phyloP scores from a whole-genome alignment of 1,140 invertebrate genomes.

The Colletes gigas region DNA sequence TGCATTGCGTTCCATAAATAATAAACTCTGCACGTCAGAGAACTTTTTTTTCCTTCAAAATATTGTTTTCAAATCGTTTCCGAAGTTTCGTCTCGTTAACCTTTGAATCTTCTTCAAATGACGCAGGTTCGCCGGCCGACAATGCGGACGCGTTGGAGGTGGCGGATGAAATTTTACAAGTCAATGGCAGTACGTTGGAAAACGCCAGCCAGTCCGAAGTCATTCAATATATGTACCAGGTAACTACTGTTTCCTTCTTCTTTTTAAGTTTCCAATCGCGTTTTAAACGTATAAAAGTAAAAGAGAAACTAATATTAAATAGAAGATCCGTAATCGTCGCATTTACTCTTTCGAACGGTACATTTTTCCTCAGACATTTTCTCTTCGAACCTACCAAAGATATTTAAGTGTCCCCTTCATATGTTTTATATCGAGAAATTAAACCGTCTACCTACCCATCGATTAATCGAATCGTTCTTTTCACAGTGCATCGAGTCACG shows the following conservation, averaged over 20 bases:
- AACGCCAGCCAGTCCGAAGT: slow-evolving; percentile 94
- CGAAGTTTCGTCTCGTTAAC: not conserved
- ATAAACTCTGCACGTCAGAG: no score
- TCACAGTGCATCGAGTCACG: slow-evolving; percentile 96
- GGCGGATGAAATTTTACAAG: slow-evolving; percentile 97
- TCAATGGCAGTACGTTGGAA: slow-evolving; percentile 94
- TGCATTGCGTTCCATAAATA: not conserved
- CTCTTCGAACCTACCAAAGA: no score
- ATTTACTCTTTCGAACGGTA: no score
- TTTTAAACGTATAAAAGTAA: no score
- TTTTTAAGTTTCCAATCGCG: not conserved
- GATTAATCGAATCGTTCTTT: slow-evolving; percentile 45
- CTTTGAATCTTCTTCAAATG: not conserved
- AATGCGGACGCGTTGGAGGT: slow-evolving; percentile 94
- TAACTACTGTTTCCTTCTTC: slow-evolving; percentile 73
- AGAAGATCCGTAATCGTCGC: no score
- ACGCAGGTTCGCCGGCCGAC: slow-evolving; percentile 93
- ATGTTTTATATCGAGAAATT: not conserved
- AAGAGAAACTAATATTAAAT: no score
- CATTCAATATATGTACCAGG: slow-evolving; percentile 96
- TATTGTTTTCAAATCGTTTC: not conserved
- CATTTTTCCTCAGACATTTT: no score
- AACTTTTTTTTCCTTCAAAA: not conserved
- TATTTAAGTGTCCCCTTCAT: no score
- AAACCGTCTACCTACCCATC: not conserved